phyloP scores from a whole-genome alignment of 2,797 vertebrate species.

The Trematomus bernacchii region DNA sequence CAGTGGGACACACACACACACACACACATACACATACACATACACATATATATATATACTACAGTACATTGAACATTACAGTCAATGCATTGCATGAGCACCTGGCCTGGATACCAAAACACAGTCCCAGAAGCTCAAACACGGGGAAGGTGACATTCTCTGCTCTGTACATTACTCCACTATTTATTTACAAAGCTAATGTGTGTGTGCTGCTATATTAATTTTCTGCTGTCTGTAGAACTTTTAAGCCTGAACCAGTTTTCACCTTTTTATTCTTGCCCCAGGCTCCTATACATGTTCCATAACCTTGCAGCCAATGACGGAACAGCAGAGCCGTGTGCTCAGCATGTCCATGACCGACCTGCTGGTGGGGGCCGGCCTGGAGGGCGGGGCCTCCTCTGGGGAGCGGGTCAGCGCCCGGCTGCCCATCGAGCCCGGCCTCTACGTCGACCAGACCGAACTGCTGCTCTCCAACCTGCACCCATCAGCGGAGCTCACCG shows the following conservation, averaged over 20 bases:
- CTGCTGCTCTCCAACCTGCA: conserved; percentile 90
- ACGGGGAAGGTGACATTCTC: no score
- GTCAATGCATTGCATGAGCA: no score
- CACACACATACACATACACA: no score
- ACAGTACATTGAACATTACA: no score
- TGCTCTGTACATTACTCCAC: no score
- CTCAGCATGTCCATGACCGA: conserved; percentile 84
- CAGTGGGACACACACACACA: no score
- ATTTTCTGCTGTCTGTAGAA: no score
- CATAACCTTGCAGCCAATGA: conserved; percentile 85
- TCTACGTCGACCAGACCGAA: conserved; percentile 90
- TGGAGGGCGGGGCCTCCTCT: conserved; percentile 73
- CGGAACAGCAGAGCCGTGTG: conserved; percentile 88
- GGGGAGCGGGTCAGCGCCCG: conserved; percentile 80
- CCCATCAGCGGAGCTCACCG: conserved; percentile 86
- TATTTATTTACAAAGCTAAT: no score
- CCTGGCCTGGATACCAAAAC: no score
- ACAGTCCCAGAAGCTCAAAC: no score
- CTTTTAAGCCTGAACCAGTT: background rate
- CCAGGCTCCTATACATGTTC: conserved; percentile 92
- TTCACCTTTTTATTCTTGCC: conserved; percentile 16
- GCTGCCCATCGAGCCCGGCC: conserved; percentile 89
- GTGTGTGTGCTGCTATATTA: no score
- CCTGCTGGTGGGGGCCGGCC: conserved; percentile 85
- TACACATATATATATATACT: no score